Percentiles rank a stretch among this genome's conserved stretches.
Conservation (phyloP, 2,888 invertebrate genomes). For the Eilema caniola region DNA sequence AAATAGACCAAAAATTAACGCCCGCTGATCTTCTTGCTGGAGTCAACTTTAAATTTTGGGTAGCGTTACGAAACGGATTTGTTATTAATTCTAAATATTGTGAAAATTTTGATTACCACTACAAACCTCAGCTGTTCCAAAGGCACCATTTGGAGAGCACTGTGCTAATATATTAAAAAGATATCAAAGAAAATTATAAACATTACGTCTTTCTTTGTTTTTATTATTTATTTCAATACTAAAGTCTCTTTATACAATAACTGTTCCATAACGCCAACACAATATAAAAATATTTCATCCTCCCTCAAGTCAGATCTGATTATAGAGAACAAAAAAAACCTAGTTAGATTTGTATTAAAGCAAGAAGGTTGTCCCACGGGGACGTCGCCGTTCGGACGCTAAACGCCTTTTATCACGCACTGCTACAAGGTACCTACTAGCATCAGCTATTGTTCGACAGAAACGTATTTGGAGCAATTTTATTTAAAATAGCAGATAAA, state of each 20-base stretch:
- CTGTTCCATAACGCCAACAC: conserved; percentile 4
- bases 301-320: conserved; percentile 54
- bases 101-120: too few relatives aligned
- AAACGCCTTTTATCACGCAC: conserved; percentile 88
- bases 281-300: conserved; percentile 27
- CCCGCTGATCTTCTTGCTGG: too few relatives aligned
- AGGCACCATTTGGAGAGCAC: not conserved
- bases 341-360: conserved; percentile 79
- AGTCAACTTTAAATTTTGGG: too few relatives aligned
- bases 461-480: conserved; percentile 44
- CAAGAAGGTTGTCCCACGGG: conserved; percentile 69
- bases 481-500: too few relatives aligned
- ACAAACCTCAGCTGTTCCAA: not conserved
- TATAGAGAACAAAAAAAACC: conserved; percentile 59
- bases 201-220: not conserved
- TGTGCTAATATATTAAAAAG: not conserved
- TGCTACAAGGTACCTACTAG: conserved; percentile 59
- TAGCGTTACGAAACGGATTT: too few relatives aligned
- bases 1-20: too few relatives aligned
- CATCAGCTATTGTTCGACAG: conserved; percentile 53
- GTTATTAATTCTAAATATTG: too few relatives aligned
- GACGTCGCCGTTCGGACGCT: conserved; percentile 63
- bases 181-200: not conserved
- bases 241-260: not conserved
- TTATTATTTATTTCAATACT: not conserved